Evolutionary conservation across 2,797 vertebrate genomes (phyloP).

Genomic region (Sebastes variabilis): DNA sequence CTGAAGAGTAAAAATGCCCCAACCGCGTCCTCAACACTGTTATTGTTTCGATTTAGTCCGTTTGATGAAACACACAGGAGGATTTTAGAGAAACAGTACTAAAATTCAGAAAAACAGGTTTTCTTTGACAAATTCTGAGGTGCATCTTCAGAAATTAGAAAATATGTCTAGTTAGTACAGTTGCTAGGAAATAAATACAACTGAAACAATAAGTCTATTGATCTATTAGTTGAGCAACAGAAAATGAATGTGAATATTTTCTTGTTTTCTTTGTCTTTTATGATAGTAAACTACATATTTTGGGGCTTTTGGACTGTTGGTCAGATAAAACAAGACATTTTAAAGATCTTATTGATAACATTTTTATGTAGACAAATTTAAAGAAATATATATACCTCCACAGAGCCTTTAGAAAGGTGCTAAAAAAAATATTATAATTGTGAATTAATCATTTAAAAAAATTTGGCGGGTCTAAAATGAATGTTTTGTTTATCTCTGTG

Average conservation of each 20-base stretch:
- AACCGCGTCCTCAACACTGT: neutral
- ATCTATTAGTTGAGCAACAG: neutral
- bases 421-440: too few species aligned
- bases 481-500: too few species aligned
- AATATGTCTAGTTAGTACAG: neutral
- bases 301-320: neutral
- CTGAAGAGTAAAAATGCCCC: neutral
- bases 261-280: neutral
- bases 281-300: neutral
- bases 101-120: neutral
- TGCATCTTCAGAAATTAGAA: neutral
- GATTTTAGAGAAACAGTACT: conserved; percentile 2
- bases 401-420: too few species aligned
- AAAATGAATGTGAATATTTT: neutral
- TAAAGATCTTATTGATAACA: neutral
- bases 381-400: too few species aligned
- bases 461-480: too few species aligned
- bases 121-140: neutral
- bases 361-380: too few species aligned
- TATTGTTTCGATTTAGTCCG: neutral
- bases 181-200: neutral
- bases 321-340: neutral
- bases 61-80: conserved; percentile 2
- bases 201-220: neutral
- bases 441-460: too few species aligned